Conservation (phyloP, 2,113 vertebrate genomes). For the Xyrauchen texanus region DNA sequence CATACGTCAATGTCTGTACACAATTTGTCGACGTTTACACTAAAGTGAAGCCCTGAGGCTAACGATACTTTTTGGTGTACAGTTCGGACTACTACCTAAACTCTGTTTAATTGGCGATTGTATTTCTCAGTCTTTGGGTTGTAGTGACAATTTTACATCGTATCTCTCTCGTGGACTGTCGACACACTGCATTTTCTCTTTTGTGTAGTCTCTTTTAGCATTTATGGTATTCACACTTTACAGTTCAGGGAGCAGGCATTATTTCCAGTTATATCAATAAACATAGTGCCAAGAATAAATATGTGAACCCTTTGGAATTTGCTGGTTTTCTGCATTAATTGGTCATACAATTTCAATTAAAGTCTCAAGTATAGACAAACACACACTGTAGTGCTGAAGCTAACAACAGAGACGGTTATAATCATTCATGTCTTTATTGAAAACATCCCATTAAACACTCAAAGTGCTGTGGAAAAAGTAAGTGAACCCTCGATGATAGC, state of each 20-base stretch:
- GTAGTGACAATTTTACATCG: constrained; percentile 9
- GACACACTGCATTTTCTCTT: constrained; percentile 1
- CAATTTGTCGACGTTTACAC: not conserved
- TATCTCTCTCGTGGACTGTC: not conserved
- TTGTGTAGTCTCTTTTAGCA: not conserved
- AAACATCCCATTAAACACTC: too few relatives aligned
- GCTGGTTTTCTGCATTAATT: too few relatives aligned
- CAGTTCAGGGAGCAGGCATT: not conserved
- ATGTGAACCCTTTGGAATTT: too few relatives aligned
- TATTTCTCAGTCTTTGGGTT: not conserved
- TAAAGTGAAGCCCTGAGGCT: not conserved
- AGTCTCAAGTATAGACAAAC: too few relatives aligned
- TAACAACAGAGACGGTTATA: too few relatives aligned
- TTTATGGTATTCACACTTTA: not conserved
- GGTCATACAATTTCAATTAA: too few relatives aligned
- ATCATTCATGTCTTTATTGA: too few relatives aligned
- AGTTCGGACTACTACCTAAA: not conserved
- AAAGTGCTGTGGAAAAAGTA: too few relatives aligned
- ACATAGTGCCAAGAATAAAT: not conserved
- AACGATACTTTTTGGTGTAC: not conserved
- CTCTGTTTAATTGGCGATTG: not conserved
- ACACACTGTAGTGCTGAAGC: too few relatives aligned
- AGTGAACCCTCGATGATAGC: too few relatives aligned
- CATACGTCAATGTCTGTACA: not conserved
- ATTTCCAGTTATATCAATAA: not conserved